Percentiles rank a stretch among this genome's conserved stretches.
Evolutionary conservation across 2,113 vertebrate genomes (phyloP).

Genomic region (Rhegmatorhina hoffmannsi): DNA sequence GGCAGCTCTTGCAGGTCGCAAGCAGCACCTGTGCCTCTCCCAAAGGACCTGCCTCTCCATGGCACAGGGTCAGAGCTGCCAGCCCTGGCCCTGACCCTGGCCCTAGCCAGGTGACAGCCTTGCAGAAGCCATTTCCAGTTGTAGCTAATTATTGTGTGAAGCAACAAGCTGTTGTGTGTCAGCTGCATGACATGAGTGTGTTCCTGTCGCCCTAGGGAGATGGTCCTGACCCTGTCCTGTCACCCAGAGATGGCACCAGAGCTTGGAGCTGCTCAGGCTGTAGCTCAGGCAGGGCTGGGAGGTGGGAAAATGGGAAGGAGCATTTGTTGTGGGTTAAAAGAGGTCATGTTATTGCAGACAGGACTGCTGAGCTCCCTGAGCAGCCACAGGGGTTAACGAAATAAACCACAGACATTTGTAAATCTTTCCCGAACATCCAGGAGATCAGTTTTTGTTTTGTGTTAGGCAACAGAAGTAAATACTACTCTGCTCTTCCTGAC

Average conservation of each 20-base stretch:
- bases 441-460: not conserved
- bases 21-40: accelerated
- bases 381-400: not conserved
- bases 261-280: not conserved
- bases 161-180: accelerated
- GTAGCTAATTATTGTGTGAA: not conserved
- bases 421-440: not conserved
- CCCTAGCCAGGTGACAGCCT: not conserved
- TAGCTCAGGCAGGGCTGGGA: not conserved
- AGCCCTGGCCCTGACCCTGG: not conserved
- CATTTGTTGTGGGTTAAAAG: not conserved
- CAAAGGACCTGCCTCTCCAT: accelerated
- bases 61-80: not conserved
- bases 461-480: not conserved
- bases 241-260: not conserved
- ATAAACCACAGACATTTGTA: not conserved
- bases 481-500: accelerated
- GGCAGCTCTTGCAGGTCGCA: accelerated
- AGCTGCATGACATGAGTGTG: accelerated
- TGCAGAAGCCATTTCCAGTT: not conserved
- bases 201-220: not conserved
- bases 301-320: not conserved
- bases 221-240: not conserved
- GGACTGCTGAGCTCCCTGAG: not conserved
- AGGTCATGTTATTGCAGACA: not conserved